A percentile compares a stretch with the other conserved stretches of the same genome.
phyloP scores from a whole-genome alignment of 2,888 invertebrate genomes.

The Ptilodon capucinus region DNA sequence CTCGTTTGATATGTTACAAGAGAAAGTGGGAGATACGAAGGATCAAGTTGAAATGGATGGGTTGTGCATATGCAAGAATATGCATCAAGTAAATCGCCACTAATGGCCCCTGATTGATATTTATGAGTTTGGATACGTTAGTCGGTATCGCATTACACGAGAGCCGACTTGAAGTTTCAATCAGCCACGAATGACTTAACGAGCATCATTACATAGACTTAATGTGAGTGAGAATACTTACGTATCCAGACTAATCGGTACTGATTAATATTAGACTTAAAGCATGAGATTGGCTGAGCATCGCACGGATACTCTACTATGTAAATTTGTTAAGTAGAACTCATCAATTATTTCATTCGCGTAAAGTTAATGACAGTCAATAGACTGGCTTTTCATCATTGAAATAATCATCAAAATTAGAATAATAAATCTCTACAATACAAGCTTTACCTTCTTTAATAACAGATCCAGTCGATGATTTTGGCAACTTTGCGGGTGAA shows the following conservation, averaged over 20 bases:
- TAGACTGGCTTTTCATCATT: no score
- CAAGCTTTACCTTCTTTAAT: no score
- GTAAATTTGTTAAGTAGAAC: no score
- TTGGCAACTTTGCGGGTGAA: no score
- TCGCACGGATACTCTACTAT: not conserved
- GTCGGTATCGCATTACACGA: conserved; percentile 51
- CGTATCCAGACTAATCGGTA: not conserved
- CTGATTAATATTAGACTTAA: not conserved
- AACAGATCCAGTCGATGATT: no score
- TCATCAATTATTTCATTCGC: no score
- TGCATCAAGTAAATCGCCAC: conserved; percentile 30
- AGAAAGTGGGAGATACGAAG: conserved; percentile 7
- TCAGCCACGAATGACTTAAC: conserved; percentile 35
- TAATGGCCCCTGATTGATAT: conserved; percentile 61
- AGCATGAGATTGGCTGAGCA: not conserved
- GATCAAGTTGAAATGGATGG: conserved; percentile 34
- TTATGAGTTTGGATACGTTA: conserved; percentile 62
- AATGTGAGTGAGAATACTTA: conserved; percentile 13
- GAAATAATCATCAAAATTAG: no score
- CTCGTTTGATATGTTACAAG: not conserved
- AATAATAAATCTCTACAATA: no score
- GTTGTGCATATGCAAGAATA: conserved; percentile 37
- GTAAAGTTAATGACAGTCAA: no score
- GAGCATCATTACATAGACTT: conserved; percentile 12
- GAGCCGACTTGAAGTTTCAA: conserved; percentile 48